Percentiles rank a stretch among this genome's conserved stretches.
Evolutionary conservation across 2,888 invertebrate species (phyloP).

Genomic region (Spatulosminthurus flaviceps): DNA sequence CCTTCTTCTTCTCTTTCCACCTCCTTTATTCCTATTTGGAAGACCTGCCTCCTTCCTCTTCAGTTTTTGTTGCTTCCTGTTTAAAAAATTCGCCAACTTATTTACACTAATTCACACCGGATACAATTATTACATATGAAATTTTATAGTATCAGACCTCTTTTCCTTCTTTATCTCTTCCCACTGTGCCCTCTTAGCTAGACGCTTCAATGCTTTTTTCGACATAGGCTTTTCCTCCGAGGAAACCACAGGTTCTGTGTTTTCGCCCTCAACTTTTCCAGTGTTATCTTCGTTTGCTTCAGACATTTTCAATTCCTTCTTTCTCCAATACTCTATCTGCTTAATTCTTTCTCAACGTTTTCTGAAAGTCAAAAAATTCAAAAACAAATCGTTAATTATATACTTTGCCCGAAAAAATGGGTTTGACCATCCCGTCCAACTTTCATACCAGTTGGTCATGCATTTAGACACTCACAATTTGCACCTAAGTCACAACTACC

Average conservation of each 20-base stretch:
- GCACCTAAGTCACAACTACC: too few relatives aligned
- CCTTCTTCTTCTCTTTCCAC: conserved; percentile 48
- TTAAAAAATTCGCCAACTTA: too few relatives aligned
- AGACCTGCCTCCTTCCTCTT: conserved; percentile 38
- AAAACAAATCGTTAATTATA: too few relatives aligned
- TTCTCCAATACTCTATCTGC: too few relatives aligned
- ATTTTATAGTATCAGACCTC: not conserved
- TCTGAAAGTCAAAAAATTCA: too few relatives aligned
- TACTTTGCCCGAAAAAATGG: too few relatives aligned
- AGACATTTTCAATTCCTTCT: not conserved
- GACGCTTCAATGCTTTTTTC: not conserved
- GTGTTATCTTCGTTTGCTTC: not conserved
- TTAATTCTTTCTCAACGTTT: too few relatives aligned
- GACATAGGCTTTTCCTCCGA: not conserved
- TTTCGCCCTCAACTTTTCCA: not conserved
- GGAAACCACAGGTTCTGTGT: not conserved
- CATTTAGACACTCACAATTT: too few relatives aligned
- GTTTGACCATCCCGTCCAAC: too few relatives aligned
- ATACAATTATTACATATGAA: not conserved
- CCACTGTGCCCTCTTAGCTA: not conserved
- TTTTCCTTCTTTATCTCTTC: not conserved
- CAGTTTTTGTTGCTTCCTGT: conserved; percentile 36
- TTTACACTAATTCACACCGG: too few relatives aligned
- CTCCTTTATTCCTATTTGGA: conserved; percentile 45
- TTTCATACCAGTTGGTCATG: too few relatives aligned